phyloP scores from a whole-genome alignment of 2,113 vertebrate genomes.

The Oophaga pumilio region DNA sequence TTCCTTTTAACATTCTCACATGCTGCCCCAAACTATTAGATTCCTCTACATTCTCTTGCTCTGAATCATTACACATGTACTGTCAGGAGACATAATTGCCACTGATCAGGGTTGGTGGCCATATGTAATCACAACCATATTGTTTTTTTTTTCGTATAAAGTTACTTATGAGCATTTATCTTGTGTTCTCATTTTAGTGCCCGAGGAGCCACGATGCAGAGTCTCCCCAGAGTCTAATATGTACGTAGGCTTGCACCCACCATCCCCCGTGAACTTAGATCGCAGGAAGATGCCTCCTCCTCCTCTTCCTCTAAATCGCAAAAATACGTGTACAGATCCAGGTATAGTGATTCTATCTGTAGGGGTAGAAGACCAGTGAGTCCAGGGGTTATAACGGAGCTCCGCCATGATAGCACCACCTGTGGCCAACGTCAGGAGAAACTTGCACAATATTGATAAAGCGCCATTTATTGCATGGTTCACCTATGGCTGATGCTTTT shows the following conservation, averaged over 20 bases:
- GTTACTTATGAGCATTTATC: background rate
- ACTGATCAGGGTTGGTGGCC: background rate
- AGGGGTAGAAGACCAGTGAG: background rate
- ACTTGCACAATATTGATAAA: background rate
- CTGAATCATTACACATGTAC: too few species aligned
- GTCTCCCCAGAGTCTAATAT: background rate
- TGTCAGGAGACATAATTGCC: background rate
- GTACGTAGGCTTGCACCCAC: background rate
- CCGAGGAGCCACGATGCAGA: background rate
- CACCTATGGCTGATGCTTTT: background rate
- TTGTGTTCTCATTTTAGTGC: background rate
- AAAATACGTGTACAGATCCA: background rate
- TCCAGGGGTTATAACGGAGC: background rate
- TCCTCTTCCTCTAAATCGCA: background rate
- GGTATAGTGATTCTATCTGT: background rate
- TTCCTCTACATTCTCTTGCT: too few species aligned
- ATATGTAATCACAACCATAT: background rate
- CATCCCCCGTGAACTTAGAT: background rate
- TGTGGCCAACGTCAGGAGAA: background rate
- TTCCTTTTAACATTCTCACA: too few species aligned
- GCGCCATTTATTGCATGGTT: background rate
- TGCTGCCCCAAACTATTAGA: too few species aligned
- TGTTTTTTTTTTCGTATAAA: too few species aligned
- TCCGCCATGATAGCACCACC: background rate
- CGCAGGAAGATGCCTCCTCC: background rate